Base-by-base conservation (phyloP, 2,113 vertebrate species). In the Willisornis vidua region DNA sequence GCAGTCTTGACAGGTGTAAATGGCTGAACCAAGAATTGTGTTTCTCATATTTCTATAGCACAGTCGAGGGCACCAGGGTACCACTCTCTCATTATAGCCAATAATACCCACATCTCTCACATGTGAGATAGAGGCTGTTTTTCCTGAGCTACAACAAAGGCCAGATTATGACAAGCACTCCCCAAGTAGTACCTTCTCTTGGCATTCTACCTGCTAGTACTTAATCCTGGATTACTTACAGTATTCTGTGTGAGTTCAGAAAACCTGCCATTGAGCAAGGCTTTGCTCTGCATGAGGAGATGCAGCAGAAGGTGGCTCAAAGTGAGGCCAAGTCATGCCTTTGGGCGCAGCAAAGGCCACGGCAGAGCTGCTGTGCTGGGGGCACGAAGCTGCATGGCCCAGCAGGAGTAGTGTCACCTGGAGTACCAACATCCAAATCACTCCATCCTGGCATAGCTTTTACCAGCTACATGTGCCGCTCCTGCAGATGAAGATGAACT, bases 261-360 rank as follows among this genome's bases (percentile, higher is more conserved):
- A 14, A 57, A 25, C 52, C 24, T 43, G 65, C 45, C 19, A 4
- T 3, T 20, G 51, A 52, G 52, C 26, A 33, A 6, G 28, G 39
- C 51, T 74, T 23, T 89, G 74, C 49, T n/a, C n/a, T 15, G 70
- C 19, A 70, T 20, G 63, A 76, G 54, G 45, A 79, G 59, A 7
- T 22, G 62, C n/a, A 37, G 68, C 62, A 86, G 54, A 23, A 66
- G 17, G 49, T 43, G 33, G n/a, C 62, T 83, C 5, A 2, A 41
- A 48, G 59, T 0, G 0, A 39, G 41, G 65, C 72, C 0, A 2
- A 8, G 28, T 9, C 28, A 39, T 89, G 85, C 45, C 52, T 48
- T 54, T 48, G 85, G 35, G 49, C 54, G 4, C 22, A 25, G 18
- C 0, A 0, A 37, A 35, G 45, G 83, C 83, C 7, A 0, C 6